Evolutionary conservation across 1,140 invertebrate species (phyloP).

Genomic region (Triops longicaudatus): DNA sequence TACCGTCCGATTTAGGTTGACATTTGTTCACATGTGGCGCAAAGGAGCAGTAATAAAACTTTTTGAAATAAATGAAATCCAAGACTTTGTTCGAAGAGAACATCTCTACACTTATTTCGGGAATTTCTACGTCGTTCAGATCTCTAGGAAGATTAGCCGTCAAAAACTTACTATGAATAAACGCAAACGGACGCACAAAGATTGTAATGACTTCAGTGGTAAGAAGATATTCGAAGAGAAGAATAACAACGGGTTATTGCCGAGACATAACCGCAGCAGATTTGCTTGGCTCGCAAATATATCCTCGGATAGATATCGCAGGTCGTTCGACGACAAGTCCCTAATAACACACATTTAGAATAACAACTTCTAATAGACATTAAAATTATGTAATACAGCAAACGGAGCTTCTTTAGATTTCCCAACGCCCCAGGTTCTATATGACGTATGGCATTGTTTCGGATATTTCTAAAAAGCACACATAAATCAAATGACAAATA

Average conservation of each 20-base stretch:
- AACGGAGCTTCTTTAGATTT: not conserved
- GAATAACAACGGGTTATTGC: slow-evolving; percentile 20
- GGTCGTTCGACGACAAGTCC: slow-evolving; percentile 25
- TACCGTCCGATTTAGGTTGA: slow-evolving; percentile 57
- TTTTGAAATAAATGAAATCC: slow-evolving; percentile 56
- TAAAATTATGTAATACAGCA: slow-evolving; percentile 16
- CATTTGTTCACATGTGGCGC: slow-evolving; percentile 53
- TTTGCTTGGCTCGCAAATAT: slow-evolving; percentile 18
- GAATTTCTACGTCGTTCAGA: slow-evolving; percentile 21
- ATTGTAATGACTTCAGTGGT: not conserved
- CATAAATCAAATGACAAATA: not conserved
- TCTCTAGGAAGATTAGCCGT: not conserved
- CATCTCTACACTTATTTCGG: slow-evolving; percentile 14
- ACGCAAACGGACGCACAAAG: slow-evolving; percentile 12
- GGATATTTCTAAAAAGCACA: not conserved
- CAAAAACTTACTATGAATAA: not conserved
- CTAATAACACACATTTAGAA: not conserved
- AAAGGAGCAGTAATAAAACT: slow-evolving; percentile 60
- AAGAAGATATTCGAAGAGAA: slow-evolving; percentile 10
- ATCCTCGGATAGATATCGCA: slow-evolving; percentile 20
- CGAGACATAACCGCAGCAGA: slow-evolving; percentile 8
- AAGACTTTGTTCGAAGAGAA: slow-evolving; percentile 33
- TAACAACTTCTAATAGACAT: not conserved
- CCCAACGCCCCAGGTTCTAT: slow-evolving; percentile 11
- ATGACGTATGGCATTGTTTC: slow-evolving; percentile 1